Evolutionary conservation across 2,888 invertebrate genomes (phyloP).

Genomic region (Leptura quadrifasciata): DNA sequence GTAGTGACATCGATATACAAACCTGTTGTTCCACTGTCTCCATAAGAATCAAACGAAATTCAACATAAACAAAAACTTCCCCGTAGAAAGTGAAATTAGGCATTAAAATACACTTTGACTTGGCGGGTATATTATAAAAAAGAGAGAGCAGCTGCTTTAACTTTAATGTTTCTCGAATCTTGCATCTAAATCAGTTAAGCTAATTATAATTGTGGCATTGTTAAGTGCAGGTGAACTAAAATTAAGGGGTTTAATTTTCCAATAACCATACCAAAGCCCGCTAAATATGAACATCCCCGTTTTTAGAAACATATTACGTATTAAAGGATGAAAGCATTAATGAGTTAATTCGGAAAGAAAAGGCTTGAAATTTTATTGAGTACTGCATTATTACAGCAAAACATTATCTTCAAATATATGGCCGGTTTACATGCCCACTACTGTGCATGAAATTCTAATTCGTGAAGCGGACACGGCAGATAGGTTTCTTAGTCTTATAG

Average conservation of each 20-base stretch:
- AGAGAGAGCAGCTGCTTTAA: slow-evolving; percentile 49
- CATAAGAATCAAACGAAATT: not conserved
- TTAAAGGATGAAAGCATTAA: not conserved
- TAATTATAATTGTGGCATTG: slow-evolving; percentile 56
- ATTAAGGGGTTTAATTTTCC: slow-evolving; percentile 34
- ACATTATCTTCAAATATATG: no score
- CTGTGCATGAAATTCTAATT: no score
- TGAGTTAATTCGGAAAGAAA: no score
- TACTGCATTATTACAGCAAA: no score
- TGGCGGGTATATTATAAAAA: slow-evolving; percentile 32
- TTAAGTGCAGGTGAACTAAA: slow-evolving; percentile 54
- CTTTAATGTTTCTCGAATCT: slow-evolving; percentile 50
- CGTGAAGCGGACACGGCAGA: no score
- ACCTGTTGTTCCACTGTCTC: not conserved
- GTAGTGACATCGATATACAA: not conserved
- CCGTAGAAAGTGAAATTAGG: slow-evolving; percentile 27
- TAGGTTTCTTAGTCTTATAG: no score
- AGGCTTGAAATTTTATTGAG: no score
- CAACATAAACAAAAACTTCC: slow-evolving; percentile 14
- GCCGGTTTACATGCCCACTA: no score
- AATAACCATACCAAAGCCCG: slow-evolving; percentile 12
- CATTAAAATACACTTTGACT: not conserved
- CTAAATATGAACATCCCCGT: slow-evolving; percentile 15
- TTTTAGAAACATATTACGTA: not conserved
- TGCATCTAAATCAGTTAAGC: slow-evolving; percentile 53